Evolutionary conservation across 2,113 vertebrate genomes (phyloP), one percentile per base, ranked within the genome.

Genomic region (Melanerpes aurifrons): DNA sequence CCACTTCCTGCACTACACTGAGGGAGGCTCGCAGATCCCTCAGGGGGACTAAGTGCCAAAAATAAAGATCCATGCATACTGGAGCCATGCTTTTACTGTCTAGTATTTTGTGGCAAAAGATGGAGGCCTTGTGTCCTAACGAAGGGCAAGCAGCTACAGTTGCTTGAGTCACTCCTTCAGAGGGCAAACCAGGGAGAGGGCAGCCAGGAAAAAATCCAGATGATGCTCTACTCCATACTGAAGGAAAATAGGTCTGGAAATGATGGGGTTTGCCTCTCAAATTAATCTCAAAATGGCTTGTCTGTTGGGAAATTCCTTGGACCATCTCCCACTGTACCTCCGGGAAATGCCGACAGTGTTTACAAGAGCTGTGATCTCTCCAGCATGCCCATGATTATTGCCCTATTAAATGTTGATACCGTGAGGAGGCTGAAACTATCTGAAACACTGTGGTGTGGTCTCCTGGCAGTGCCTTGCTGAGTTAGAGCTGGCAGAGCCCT

Each of bases 1-100:
- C 47, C 0, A 21, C 84, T 40, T 89, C 67, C 54, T 68, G 70
- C 35, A 58, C 62, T 48, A 19, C 20, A 48, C 45, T 6, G 24
- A 80, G 37, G n/a, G 77, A 89, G n/a, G 59, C 53, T 91, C 71
- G 67, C 15, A 32, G 66, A 50, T 82, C 58, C 50, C 82, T 72
- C 24, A 25, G 72, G 50, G 82, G 93, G 32, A 69, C 7, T 9
- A 29, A 73, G 47, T 31, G 47, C 62, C 82, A 81, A 89, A 90
- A 91, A 87, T 90, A 93, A 93, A 89, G 77, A 77, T 20, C 54
- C 15, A 1, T 29, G 66, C 54, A n/a, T 48, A 31, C 64, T 67
- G 35, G 26, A 92, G 67, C 54, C 9, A 24, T 24, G 48, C 35
- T 87, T 64, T 64, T 24, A 48, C 48, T 83, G 10, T 11, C 20